Base-by-base conservation (phyloP, 2,113 vertebrate species). In the Saimiri boliviensis region DNA sequence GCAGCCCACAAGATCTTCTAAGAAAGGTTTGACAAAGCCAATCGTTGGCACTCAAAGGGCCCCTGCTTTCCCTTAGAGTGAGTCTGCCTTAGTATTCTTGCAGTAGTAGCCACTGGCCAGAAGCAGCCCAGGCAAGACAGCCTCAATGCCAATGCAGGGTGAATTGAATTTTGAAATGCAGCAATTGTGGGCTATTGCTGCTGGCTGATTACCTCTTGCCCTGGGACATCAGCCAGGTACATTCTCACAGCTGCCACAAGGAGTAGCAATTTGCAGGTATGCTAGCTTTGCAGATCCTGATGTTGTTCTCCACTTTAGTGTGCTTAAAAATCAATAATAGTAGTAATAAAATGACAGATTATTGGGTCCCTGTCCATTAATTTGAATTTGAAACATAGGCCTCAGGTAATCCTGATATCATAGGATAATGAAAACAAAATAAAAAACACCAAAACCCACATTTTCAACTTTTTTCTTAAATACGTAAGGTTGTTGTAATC, bases 151-250 rank as follows among this genome's bases (percentile, higher is more conserved):
- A 68, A 56, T 0, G 0, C 12, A 70, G 16, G 17, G 68, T 9
- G 11, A 6, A 32, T 21, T 20, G 23, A 12, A 32, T 30, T 83
- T 73, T 14, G 45, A 17, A 52, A 42, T 7, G 25, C 9, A 12
- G 47, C 3, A 3, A 1, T 52, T 40, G 6, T 4, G 17, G 3
- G 20, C 12, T 63, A 4, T 25, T 30, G 0, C 49, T 40, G 5
- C 9, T 74, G n/a, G 12, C 68, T 10, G 2, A 4, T 8, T 8
- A 8, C 14, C 35, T 45, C 17, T 35, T 35, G 21, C 20, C 14
- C 1, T 19, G n/a, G 30, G 32, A 82, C 17, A 4, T 42, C 9
- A 25, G 0, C 21, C 10, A 32, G 60, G 12, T 5, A 54, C 14
- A 45, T 84, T 63, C 42, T 63, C 13, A 58, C 8, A 40, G n/a